These are phyloP conservation scores for Calliscelio sp. DNA, from an alignment of 2,888 invertebrate species.

Conservation along the genomic window DNA sequence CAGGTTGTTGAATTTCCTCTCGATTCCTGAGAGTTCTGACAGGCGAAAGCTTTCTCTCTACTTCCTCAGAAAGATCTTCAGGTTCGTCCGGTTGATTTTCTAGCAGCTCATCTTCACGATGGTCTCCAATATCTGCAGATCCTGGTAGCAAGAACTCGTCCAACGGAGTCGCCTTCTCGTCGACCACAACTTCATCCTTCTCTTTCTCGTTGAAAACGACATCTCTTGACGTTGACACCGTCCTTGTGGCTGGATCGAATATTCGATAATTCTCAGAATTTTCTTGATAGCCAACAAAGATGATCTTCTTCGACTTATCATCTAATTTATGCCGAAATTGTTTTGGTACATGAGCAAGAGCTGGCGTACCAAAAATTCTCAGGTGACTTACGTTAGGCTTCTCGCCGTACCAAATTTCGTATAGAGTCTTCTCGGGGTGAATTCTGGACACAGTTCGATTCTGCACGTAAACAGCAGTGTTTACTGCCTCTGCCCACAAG, in stretches of 20 bases:
- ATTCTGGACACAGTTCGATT: conserved; percentile 37
- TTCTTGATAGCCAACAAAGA: conserved; percentile 1
- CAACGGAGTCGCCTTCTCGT: too few relatives aligned
- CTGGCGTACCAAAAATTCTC: conserved; percentile 50
- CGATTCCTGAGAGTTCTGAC: neutral
- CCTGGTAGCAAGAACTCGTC: too few relatives aligned
- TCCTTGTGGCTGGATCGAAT: neutral
- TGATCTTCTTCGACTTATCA: conserved; percentile 6
- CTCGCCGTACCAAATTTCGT: conserved; percentile 49
- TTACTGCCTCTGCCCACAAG: conserved; percentile 63
- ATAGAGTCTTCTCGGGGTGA: conserved; percentile 33
- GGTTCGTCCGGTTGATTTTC: too few relatives aligned
- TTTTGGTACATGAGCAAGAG: conserved; percentile 12
- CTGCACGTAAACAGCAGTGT: conserved; percentile 50
- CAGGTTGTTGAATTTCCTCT: neutral
- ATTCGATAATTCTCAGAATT: neutral
- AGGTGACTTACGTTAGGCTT: conserved; percentile 56
- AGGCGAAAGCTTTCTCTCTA: neutral
- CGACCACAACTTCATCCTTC: neutral
- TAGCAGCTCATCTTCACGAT: too few relatives aligned
- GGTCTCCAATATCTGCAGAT: too few relatives aligned
- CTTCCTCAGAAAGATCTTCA: too few relatives aligned
- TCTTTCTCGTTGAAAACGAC: neutral
- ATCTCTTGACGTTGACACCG: neutral
- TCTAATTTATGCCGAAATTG: neutral